Conservation (phyloP, 2,113 vertebrate genomes). For the Ageneiosus marmoratus region DNA sequence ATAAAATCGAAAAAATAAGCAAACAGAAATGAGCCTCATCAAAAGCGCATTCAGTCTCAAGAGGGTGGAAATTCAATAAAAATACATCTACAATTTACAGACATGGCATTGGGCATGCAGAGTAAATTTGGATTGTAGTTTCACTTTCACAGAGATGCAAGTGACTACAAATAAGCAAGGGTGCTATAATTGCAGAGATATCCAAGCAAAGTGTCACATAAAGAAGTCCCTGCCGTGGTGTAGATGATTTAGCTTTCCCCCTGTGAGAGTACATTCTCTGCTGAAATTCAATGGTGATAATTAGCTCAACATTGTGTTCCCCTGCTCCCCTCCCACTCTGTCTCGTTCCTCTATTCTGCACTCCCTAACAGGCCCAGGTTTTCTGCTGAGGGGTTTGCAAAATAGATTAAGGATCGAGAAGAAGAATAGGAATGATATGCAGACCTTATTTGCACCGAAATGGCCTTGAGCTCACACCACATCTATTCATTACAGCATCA, state of each 20-base stretch:
- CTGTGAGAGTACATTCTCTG: conserved; percentile 31
- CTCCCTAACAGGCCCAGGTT: conserved; percentile 34
- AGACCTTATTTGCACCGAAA: conserved; percentile 65
- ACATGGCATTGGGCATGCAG: neutral
- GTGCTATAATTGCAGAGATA: neutral
- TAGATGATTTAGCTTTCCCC: conserved; percentile 14
- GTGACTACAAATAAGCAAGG: conserved; percentile 9
- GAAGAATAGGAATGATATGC: conserved; percentile 69
- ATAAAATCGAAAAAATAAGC: conserved; percentile 20
- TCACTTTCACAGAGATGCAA: neutral
- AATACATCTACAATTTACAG: conserved; percentile 14
- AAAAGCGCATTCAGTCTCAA: conserved; percentile 24
- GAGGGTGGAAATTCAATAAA: neutral
- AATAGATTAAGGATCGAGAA: conserved; percentile 65
- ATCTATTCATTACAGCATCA: conserved; percentile 73
- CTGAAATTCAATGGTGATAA: conserved; percentile 49
- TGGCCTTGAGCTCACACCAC: conserved; percentile 67
- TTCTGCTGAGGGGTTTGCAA: conserved; percentile 53
- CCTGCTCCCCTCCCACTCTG: conserved; percentile 5
- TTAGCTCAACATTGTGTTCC: conserved; percentile 34
- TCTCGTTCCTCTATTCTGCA: conserved; percentile 20
- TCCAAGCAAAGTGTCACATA: conserved; percentile 14
- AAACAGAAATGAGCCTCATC: conserved; percentile 16
- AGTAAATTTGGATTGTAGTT: neutral
- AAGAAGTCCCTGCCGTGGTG: conserved; percentile 8